Evolutionary conservation across 1,140 invertebrate genomes (phyloP), one percentile per base, ranked within the genome.

Genomic region (Drosophila persimilis): DNA sequence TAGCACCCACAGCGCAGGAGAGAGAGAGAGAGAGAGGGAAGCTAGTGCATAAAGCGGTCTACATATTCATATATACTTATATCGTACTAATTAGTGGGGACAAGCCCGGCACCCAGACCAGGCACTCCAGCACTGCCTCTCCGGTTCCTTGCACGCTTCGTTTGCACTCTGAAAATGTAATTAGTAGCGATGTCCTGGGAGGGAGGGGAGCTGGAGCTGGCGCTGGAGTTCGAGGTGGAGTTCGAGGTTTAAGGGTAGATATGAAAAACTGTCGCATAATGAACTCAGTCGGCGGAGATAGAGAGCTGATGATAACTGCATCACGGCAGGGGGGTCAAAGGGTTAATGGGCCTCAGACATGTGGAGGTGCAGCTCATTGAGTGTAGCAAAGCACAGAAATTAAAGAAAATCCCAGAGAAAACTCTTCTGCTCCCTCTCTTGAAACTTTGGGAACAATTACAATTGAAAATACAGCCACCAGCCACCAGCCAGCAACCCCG

Each of bases 131-230:
- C 44, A 39, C n/a, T 13, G 3, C 52, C 44, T 39, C 45, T 1
- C 13, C 8, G 31, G 7, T 43, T 29, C 71, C 26, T 59, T 46
- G 73, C 81, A 88, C 71, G 83, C 83, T 88, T 88, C 83, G 83
- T 76, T 88, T 86, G 78, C 81, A 83, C 65, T 88, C 62, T 80
- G 83, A 83, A 86, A 86, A 86, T 86, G 81, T 86, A 86, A 86
- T 86, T 86, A 86, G 81, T 86, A 75, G 77, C 35, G 4, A 13
- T 5, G 78, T 56, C 63, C 78, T 60, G 59, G 24, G 29, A 55
- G 46, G 41, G 51, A 56, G 43, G 22, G 15, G 4, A 8, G 13
- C 1, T 8, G 17, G 29, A 29, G 45, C 13, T n/a, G 9, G 15
- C 52, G 15, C 17, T 46, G 17, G 26, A n/a, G 52, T 0, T 15